Conservation (phyloP, 2,113 vertebrate species). For the Ammodytes marinus region DNA sequence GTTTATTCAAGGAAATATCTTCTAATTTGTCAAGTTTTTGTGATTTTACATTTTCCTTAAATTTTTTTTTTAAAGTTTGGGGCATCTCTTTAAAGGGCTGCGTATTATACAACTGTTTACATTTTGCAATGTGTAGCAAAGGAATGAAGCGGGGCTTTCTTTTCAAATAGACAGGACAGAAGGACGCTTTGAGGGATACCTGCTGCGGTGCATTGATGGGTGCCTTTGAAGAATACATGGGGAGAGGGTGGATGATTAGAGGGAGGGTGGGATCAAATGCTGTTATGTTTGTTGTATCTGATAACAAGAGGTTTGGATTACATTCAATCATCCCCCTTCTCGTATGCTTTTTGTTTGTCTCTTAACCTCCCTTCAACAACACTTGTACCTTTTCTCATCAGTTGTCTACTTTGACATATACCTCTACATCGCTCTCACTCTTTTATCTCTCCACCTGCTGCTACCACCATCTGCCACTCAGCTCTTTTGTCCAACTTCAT, state of each 20-base stretch:
- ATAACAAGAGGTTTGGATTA: constrained; percentile 25
- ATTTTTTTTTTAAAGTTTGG: constrained; percentile 2
- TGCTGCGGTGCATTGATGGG: constrained; percentile 36
- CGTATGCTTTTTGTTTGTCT: constrained; percentile 14
- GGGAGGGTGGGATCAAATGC: constrained; percentile 37
- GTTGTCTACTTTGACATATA: constrained; percentile 15
- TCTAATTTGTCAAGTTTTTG: constrained; percentile 12
- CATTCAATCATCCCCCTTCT: constrained; percentile 13
- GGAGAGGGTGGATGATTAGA: constrained; percentile 21
- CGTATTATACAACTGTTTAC: constrained; percentile 69
- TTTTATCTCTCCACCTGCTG: constrained; percentile 5
- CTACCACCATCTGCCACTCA: not conserved
- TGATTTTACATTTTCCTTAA: not conserved
- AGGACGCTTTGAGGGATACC: constrained; percentile 23
- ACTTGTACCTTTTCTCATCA: constrained; percentile 9
- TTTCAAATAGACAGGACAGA: constrained; percentile 33
- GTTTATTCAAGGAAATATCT: not conserved
- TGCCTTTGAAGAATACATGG: constrained; percentile 52
- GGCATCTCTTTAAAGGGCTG: constrained; percentile 45
- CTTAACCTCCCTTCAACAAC: constrained; percentile 16
- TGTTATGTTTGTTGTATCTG: constrained; percentile 15
- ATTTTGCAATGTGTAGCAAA: constrained; percentile 67
- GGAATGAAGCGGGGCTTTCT: constrained; percentile 25
- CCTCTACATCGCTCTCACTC: constrained; percentile 10
- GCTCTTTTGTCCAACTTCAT: constrained; percentile 13